phyloP scores from a whole-genome alignment of 2,113 vertebrate species.

The Dicerorhinus sumatrensis region DNA sequence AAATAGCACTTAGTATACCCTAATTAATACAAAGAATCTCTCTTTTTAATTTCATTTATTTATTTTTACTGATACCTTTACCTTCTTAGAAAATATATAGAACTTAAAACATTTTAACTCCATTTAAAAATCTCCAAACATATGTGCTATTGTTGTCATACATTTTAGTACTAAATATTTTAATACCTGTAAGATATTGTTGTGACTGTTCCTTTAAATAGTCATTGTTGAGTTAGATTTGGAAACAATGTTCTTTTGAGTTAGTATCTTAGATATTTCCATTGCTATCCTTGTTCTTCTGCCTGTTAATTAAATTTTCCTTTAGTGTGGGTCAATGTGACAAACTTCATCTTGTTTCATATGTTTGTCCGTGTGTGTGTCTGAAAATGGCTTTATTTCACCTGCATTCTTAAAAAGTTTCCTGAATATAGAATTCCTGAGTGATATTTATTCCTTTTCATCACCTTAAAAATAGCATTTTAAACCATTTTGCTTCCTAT shows the following conservation, averaged over 20 bases:
- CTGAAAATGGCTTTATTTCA: not conserved
- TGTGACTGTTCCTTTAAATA: not conserved
- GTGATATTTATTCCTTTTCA: not conserved
- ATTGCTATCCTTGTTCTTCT: not conserved
- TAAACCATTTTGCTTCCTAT: too few species aligned
- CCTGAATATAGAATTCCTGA: not conserved
- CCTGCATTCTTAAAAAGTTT: not conserved
- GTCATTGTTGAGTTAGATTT: not conserved
- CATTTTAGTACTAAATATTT: not conserved
- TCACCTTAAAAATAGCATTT: not conserved
- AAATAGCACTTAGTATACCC: not conserved
- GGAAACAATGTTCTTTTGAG: not conserved
- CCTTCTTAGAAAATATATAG: too few species aligned
- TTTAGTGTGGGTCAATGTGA: not conserved
- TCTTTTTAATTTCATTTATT: too few species aligned
- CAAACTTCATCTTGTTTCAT: not conserved
- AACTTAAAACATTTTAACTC: too few species aligned
- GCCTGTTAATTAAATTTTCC: not conserved
- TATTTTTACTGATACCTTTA: too few species aligned
- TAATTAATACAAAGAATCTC: too few species aligned
- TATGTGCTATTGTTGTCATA: too few species aligned
- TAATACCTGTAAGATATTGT: too few species aligned
- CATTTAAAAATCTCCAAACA: too few species aligned
- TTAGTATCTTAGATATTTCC: not conserved
- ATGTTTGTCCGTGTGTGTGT: fast-evolving